These are phyloP conservation scores for Thymallus thymallus DNA, from an alignment of 2,113 vertebrate genomes.

Conservation along the genomic window DNA sequence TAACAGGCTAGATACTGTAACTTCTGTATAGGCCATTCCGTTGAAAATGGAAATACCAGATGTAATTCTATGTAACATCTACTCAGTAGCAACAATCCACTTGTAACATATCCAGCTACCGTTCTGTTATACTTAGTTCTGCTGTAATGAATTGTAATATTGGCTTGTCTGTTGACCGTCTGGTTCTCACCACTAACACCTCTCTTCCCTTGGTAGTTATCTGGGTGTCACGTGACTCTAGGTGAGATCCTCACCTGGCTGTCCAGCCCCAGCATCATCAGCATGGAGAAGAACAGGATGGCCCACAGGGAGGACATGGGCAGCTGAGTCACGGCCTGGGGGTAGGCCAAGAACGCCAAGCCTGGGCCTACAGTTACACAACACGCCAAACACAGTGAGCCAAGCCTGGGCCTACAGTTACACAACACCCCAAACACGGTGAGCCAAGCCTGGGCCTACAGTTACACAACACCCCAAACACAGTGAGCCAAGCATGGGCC, in stretches of 20 bases:
- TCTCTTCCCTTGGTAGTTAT: too few relatives aligned
- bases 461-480: not conserved
- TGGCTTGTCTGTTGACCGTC: not conserved
- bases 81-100: too few relatives aligned
- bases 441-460: not conserved
- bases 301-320: constrained; percentile 89
- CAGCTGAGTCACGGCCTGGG: constrained; percentile 85
- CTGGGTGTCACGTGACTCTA: too few relatives aligned
- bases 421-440: not conserved
- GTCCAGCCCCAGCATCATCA: constrained; percentile 90
- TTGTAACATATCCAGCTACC: too few relatives aligned
- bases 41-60: too few relatives aligned
- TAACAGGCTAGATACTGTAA: not conserved
- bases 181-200: too few relatives aligned
- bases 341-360: constrained; percentile 88
- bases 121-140: too few relatives aligned
- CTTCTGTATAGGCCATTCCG: too few relatives aligned
- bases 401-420: not conserved
- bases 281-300: constrained; percentile 91
- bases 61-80: too few relatives aligned
- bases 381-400: not conserved
- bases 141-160: too few relatives aligned
- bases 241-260: constrained; percentile 77
- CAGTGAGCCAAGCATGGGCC: too few relatives aligned
- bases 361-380: constrained; percentile 77